A percentile compares a stretch with the other conserved stretches of the same genome.
phyloP scores from a whole-genome alignment of 1,140 invertebrate species.

The Eupristina koningsbergeri region DNA sequence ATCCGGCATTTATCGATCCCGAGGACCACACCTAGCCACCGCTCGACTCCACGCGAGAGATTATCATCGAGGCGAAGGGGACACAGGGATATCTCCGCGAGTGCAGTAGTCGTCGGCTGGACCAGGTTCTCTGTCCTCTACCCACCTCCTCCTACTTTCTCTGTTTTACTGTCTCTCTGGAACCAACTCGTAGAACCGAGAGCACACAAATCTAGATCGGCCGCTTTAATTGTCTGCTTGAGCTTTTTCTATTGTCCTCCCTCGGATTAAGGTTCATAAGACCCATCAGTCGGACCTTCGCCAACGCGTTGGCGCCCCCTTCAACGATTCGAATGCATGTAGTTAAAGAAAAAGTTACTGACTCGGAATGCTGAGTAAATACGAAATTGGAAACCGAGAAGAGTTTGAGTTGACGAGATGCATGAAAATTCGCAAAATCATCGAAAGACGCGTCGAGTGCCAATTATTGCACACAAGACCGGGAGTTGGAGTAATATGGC shows the following conservation, averaged over 20 bases:
- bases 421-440: too few species aligned
- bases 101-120: neutral
- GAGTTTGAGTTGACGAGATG: too few species aligned
- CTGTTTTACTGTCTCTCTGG: neutral
- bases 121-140: too few species aligned
- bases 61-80: conserved; percentile 57
- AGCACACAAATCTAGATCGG: conserved; percentile 7
- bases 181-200: neutral
- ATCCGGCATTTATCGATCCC: conserved; percentile 62
- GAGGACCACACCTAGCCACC: conserved; percentile 71
- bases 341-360: neutral
- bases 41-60: conserved; percentile 52
- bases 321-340: too few species aligned
- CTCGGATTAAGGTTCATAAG: too few species aligned
- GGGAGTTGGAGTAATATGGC: too few species aligned
- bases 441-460: too few species aligned
- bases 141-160: conserved; percentile 8
- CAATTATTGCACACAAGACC: too few species aligned
- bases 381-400: neutral
- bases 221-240: conserved; percentile 3
- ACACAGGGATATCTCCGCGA: conserved; percentile 17
- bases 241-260: conserved; percentile 5
- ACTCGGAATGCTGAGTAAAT: neutral
- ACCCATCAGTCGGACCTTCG: too few species aligned
- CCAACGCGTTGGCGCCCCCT: too few species aligned